Evolutionary conservation across 2,797 vertebrate genomes (phyloP).

Genomic region (Echeneis naucrates): DNA sequence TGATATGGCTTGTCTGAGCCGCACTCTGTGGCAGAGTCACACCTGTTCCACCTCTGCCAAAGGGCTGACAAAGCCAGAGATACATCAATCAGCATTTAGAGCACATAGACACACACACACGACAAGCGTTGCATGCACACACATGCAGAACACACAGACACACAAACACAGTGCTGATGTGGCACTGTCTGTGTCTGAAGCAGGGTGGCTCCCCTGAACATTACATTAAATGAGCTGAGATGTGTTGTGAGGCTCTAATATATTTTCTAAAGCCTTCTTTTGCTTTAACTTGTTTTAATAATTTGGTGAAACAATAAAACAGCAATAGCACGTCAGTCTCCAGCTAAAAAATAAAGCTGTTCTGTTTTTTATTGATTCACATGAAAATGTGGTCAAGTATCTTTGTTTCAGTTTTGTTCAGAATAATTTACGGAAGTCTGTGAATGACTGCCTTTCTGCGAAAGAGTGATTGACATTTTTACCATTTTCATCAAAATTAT

Average conservation of each 20-base stretch:
- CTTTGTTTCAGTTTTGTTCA: background rate
- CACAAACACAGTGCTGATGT: slow-evolving; percentile 65
- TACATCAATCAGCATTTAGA: slow-evolving; percentile 85
- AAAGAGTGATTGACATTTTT: background rate
- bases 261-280: slow-evolving; percentile 38
- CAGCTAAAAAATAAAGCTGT: background rate
- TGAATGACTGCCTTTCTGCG: background rate
- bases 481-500: background rate
- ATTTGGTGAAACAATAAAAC: slow-evolving; percentile 13
- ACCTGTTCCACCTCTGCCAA: slow-evolving; percentile 89
- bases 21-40: slow-evolving; percentile 87
- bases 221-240: slow-evolving; percentile 43
- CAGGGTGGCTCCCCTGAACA: slow-evolving; percentile 61
- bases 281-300: slow-evolving; percentile 49
- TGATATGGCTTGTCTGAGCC: slow-evolving; percentile 83
- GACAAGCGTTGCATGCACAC: slow-evolving; percentile 50
- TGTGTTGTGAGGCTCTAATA: slow-evolving; percentile 25
- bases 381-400: background rate
- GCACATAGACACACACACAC: slow-evolving; percentile 44
- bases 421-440: background rate
- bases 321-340: background rate
- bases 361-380: background rate
- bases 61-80: slow-evolving; percentile 84
- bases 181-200: slow-evolving; percentile 62
- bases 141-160: slow-evolving; percentile 57